phyloP scores from a whole-genome alignment of 2,888 invertebrate genomes.

The Allacma fusca region DNA sequence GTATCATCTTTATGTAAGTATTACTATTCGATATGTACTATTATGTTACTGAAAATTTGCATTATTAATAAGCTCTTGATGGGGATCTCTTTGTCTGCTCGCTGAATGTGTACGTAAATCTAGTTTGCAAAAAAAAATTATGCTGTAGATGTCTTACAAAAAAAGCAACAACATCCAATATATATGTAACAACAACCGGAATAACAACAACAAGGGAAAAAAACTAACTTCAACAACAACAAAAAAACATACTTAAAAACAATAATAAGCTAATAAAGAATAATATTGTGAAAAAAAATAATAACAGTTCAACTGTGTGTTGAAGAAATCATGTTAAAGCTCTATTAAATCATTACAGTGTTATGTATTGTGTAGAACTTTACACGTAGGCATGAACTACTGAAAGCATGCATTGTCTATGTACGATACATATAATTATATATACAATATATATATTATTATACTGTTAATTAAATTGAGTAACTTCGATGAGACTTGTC shows the following conservation, averaged over 20 bases:
- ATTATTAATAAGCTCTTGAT: slow-evolving; percentile 33
- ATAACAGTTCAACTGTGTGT: not conserved
- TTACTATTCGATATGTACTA: slow-evolving; percentile 1
- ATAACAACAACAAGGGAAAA: not conserved
- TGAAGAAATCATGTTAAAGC: not conserved
- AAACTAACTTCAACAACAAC: not conserved
- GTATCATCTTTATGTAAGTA: not conserved
- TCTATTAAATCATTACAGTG: not conserved
- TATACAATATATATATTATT: not conserved
- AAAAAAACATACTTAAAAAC: not conserved
- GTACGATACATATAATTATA: slow-evolving; percentile 1
- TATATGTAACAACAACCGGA: no score
- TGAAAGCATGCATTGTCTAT: slow-evolving; percentile 11
- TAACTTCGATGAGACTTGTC: slow-evolving; percentile 11
- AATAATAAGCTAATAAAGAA: slow-evolving; percentile 1
- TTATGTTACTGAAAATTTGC: slow-evolving; percentile 5
- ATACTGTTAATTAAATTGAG: not conserved
- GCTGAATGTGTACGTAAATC: not conserved
- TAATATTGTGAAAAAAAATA: not conserved
- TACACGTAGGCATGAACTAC: slow-evolving; percentile 11
- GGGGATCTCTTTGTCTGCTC: slow-evolving; percentile 38
- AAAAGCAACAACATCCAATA: no score
- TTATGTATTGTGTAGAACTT: slow-evolving; percentile 10
- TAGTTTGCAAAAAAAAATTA: no score
- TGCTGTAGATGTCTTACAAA: no score